Conservation (phyloP, 2,888 invertebrate species). For the Leptopterna dolabrata region DNA sequence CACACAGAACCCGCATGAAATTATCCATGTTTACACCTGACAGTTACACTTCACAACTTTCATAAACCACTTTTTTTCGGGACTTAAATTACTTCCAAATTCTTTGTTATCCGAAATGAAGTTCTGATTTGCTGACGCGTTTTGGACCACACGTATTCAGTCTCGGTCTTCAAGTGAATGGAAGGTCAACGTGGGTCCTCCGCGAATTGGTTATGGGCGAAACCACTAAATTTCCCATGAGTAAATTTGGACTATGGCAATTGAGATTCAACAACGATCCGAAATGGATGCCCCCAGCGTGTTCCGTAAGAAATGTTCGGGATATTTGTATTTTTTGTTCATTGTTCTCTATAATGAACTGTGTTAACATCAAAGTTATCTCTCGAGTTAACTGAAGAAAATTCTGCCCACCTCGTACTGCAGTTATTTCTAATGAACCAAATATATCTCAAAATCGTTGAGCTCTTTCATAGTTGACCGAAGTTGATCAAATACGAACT, state of each 20-base stretch:
- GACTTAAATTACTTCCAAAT: slow-evolving; percentile 32
- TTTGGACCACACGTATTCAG: slow-evolving; percentile 19
- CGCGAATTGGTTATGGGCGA: slow-evolving; percentile 38
- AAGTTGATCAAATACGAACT: no score
- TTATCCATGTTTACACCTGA: slow-evolving; percentile 24
- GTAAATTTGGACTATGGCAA: slow-evolving; percentile 46
- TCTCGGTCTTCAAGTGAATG: slow-evolving; percentile 43
- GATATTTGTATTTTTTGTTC: no score
- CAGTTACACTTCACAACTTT: slow-evolving; percentile 27
- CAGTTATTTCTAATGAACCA: no score
- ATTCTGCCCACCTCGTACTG: no score
- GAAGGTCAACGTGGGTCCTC: slow-evolving; percentile 34
- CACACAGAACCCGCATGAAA: not conserved
- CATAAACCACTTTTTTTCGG: slow-evolving; percentile 31
- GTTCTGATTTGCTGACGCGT: not conserved
- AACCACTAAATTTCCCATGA: slow-evolving; percentile 30
- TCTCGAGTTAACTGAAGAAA: no score
- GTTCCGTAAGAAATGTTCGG: not conserved
- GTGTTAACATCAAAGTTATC: no score
- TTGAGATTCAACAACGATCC: slow-evolving; percentile 25
- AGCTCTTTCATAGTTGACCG: no score
- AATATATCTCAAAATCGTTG: no score
- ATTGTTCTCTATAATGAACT: no score
- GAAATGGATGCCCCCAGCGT: slow-evolving; percentile 8
- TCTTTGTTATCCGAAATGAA: slow-evolving; percentile 25